Conservation (phyloP, 2,888 invertebrate species). For the Drepana falcataria region DNA sequence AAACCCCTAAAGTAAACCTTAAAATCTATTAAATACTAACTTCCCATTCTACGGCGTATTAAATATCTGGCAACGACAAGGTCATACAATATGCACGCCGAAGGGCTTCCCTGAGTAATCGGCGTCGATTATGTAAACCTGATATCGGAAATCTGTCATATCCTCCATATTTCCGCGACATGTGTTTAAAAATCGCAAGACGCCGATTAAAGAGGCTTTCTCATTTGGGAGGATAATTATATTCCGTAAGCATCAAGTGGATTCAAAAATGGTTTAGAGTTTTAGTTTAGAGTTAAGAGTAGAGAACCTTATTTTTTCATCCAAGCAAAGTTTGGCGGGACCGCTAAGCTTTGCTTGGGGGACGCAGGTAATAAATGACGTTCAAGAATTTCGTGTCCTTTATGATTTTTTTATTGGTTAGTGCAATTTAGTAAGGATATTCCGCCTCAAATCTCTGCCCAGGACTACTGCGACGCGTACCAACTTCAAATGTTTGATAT, state of each 20-base stretch:
- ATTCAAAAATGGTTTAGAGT: no score
- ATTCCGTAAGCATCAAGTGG: not conserved
- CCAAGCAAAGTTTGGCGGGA: no score
- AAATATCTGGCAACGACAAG: conserved; percentile 43
- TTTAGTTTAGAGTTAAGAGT: no score
- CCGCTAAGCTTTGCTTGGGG: no score
- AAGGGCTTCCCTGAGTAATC: conserved; percentile 63
- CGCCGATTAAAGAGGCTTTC: conserved; percentile 22
- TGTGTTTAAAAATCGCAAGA: conserved; percentile 58
- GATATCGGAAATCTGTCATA: conserved; percentile 74
- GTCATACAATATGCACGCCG: conserved; percentile 29
- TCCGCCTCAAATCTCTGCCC: no score
- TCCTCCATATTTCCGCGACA: conserved; percentile 58
- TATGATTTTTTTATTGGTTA: no score
- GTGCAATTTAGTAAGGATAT: no score
- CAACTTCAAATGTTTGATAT: not conserved
- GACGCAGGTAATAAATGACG: no score
- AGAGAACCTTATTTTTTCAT: no score
- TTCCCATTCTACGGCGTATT: conserved; percentile 23
- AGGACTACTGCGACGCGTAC: no score
- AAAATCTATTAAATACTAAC: conserved; percentile 5
- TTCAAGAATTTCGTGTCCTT: no score
- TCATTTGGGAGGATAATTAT: conserved; percentile 14
- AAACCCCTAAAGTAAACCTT: not conserved
- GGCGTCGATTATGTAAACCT: conserved; percentile 60